A percentile compares a stretch with the other conserved stretches of the same genome.
Conservation (phyloP, 2,888 invertebrate genomes). For the Lithophane socia region DNA sequence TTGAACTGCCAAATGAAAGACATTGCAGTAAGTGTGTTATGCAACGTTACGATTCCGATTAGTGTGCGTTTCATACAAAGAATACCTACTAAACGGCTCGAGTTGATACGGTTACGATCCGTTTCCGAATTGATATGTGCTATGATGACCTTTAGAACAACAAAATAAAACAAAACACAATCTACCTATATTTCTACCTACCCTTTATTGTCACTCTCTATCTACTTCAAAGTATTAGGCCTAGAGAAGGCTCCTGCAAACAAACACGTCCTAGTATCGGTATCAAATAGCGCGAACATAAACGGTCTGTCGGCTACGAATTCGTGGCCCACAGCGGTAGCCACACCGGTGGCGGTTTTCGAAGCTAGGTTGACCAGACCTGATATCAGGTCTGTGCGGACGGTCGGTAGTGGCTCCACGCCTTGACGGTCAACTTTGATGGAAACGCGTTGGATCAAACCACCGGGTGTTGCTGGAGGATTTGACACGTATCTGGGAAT, state of each 20-base stretch:
- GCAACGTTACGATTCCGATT: no score
- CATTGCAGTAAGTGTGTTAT: no score
- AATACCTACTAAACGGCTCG: no score
- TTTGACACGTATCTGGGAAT: slow-evolving; percentile 60
- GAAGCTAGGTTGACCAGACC: slow-evolving; percentile 32
- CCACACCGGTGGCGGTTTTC: slow-evolving; percentile 58
- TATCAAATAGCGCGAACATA: slow-evolving; percentile 69
- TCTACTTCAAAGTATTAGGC: slow-evolving; percentile 42
- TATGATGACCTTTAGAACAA: neutral
- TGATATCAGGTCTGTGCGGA: slow-evolving; percentile 14
- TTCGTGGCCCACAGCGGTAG: slow-evolving; percentile 59
- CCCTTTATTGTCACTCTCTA: slow-evolving; percentile 12
- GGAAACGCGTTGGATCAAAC: slow-evolving; percentile 62
- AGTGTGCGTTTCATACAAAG: no score
- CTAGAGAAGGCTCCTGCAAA: slow-evolving; percentile 67
- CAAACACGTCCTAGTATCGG: slow-evolving; percentile 63
- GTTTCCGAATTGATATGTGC: no score
- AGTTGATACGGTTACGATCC: no score
- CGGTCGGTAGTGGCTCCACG: slow-evolving; percentile 46
- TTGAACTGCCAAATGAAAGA: no score
- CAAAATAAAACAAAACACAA: slow-evolving; percentile 12
- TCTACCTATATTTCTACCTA: neutral
- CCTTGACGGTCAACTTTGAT: slow-evolving; percentile 62
- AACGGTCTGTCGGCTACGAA: slow-evolving; percentile 73
- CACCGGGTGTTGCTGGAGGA: slow-evolving; percentile 62